These are phyloP conservation scores for Eristalis pertinax DNA, from an alignment of 2,888 invertebrate species.

Conservation along the genomic window DNA sequence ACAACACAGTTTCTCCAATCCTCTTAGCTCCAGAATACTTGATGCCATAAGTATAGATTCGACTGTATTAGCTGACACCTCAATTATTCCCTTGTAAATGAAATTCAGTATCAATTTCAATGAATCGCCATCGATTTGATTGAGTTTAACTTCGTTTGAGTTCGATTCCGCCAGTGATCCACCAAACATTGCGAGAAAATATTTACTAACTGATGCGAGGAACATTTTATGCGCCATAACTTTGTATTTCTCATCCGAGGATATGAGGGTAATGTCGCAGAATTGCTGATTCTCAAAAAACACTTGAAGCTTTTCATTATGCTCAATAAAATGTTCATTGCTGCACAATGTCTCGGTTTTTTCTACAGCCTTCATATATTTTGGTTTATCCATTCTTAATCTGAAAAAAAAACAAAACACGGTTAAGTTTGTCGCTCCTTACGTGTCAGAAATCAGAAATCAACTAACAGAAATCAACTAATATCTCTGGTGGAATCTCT, in stretches of 20 bases:
- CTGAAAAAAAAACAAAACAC: too few species aligned
- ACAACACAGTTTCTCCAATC: conserved; percentile 7
- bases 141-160: background rate
- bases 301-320: background rate
- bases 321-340: background rate
- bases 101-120: conserved; percentile 1
- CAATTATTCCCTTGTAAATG: conserved; percentile 24
- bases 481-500: too few species aligned
- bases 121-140: background rate
- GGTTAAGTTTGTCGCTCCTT: too few species aligned
- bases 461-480: too few species aligned
- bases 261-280: conserved; percentile 18
- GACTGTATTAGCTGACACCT: background rate
- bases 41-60: conserved; percentile 24
- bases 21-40: conserved; percentile 3
- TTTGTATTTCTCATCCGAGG: background rate
- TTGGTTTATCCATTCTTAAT: too few species aligned
- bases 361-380: background rate
- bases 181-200: conserved; percentile 25
- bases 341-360: background rate
- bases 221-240: conserved; percentile 7
- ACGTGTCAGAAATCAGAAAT: too few species aligned
- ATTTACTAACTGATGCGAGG: conserved; percentile 16
- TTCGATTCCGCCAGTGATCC: background rate
- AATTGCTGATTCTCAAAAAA: conserved; percentile 1